phyloP scores from a whole-genome alignment of 2,113 vertebrate genomes.

The Rousettus leschenaultii region DNA sequence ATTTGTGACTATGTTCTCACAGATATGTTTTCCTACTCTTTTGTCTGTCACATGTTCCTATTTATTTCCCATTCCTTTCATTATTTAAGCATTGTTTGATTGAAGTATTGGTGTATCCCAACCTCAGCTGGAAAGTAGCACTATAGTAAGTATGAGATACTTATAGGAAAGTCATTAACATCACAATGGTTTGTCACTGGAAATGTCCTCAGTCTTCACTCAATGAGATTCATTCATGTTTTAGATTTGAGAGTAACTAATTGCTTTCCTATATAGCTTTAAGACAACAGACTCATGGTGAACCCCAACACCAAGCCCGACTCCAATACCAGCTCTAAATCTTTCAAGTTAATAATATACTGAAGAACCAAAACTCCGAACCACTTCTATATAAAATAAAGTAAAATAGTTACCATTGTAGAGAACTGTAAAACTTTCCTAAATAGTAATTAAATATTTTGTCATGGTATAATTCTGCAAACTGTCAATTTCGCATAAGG shows the following conservation, averaged over 20 bases:
- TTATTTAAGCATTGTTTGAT: neutral
- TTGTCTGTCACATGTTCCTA: neutral
- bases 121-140: neutral
- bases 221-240: neutral
- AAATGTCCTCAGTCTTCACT: neutral
- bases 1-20: too few species aligned
- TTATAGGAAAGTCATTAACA: neutral
- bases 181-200: neutral
- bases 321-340: neutral
- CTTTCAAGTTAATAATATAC: neutral
- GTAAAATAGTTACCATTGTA: neutral
- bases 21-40: neutral
- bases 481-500: neutral
- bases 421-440: neutral
- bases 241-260: neutral
- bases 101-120: neutral
- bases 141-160: neutral
- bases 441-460: neutral
- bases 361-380: neutral
- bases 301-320: neutral
- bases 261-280: neutral
- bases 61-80: neutral
- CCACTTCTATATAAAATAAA: neutral
- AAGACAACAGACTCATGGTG: neutral
- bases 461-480: neutral